Percentiles rank a stretch among this genome's conserved stretches.
Conservation (phyloP, 2,888 invertebrate species). For the Brenthis hecate region DNA sequence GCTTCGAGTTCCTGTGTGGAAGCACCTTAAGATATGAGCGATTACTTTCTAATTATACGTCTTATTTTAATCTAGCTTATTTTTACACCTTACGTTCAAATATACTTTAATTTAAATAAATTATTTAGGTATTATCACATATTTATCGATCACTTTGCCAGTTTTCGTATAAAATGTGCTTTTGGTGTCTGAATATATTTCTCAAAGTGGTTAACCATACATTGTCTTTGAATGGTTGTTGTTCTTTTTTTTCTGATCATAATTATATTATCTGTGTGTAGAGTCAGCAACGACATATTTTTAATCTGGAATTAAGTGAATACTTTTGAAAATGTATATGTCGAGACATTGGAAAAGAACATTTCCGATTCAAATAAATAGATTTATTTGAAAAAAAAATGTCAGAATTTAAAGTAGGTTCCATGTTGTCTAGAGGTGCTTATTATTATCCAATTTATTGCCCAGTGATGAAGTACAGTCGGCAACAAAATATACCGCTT, state of each 20-base stretch:
- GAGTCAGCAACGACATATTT: too few species aligned
- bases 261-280: too few species aligned
- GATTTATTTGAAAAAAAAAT: slow-evolving; percentile 11
- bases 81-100: too few species aligned
- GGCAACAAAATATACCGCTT: slow-evolving; percentile 11
- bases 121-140: neutral
- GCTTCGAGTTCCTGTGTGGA: too few species aligned
- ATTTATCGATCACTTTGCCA: neutral
- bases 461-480: slow-evolving; percentile 33
- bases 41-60: too few species aligned
- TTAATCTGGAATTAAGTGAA: too few species aligned
- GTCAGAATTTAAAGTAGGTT: slow-evolving; percentile 23
- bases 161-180: neutral
- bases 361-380: neutral
- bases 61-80: too few species aligned
- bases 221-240: neutral
- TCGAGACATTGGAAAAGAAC: too few species aligned
- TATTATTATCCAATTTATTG: slow-evolving; percentile 30
- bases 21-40: too few species aligned
- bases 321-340: too few species aligned
- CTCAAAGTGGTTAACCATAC: neutral
- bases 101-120: too few species aligned
- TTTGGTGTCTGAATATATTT: slow-evolving; percentile 2
- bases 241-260: neutral
- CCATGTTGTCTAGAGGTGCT: slow-evolving; percentile 37